Evolutionary conservation across 2,113 vertebrate species (phyloP).

Genomic region (Phalacrocorax carbo): DNA sequence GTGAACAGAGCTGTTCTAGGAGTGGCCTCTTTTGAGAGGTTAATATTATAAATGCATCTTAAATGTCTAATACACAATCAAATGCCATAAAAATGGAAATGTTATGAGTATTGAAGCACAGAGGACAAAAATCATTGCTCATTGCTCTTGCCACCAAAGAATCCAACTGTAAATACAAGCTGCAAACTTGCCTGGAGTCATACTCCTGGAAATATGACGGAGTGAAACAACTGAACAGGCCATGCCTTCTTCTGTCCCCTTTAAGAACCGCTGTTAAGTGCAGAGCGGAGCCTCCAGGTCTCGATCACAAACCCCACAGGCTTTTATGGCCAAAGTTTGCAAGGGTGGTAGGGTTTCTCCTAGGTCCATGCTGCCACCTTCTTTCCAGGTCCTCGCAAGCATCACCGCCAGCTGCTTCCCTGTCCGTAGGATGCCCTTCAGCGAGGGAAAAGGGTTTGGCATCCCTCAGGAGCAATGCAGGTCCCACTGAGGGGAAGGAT

Average conservation of each 20-base stretch:
- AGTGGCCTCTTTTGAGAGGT: slow-evolving; percentile 57
- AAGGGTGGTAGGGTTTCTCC: background rate
- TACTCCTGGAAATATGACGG: background rate
- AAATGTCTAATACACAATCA: slow-evolving; percentile 67
- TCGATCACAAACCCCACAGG: background rate
- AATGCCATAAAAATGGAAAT: slow-evolving; percentile 66
- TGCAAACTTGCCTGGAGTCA: background rate
- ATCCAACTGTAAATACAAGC: background rate
- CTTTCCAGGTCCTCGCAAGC: background rate
- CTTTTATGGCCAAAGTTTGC: background rate
- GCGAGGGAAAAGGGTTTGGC: background rate
- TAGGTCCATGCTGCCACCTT: background rate
- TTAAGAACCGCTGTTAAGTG: rapidly evolving
- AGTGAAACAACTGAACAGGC: background rate
- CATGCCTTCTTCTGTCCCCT: rapidly evolving
- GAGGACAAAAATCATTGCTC: slow-evolving; percentile 35
- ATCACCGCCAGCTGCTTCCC: background rate
- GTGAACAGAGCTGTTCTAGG: slow-evolving; percentile 28
- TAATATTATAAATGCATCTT: slow-evolving; percentile 71
- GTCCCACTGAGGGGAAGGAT: background rate
- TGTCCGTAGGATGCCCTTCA: no score
- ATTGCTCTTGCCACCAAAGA: slow-evolving; percentile 2
- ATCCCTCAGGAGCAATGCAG: background rate
- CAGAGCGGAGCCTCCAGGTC: background rate
- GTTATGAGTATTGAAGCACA: slow-evolving; percentile 42